phyloP scores from a whole-genome alignment of 2,113 vertebrate genomes.

The Anser brachyrhynchus region DNA sequence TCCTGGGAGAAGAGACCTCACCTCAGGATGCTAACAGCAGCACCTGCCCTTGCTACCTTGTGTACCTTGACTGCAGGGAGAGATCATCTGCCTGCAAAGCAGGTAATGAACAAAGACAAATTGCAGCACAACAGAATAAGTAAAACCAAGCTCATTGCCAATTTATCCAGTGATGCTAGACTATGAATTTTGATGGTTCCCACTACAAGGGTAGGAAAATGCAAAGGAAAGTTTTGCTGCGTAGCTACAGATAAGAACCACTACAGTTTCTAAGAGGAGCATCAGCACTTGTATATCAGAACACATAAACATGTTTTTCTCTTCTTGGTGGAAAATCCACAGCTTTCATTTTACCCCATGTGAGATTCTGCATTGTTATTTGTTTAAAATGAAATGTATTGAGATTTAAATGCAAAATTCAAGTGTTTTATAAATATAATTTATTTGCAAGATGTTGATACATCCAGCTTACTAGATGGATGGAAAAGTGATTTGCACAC shows the following conservation, averaged over 20 bases:
- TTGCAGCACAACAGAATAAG: background rate
- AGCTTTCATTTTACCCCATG: background rate
- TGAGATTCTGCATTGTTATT: background rate
- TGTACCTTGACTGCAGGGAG: background rate
- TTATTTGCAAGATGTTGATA: background rate
- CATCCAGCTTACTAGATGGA: background rate
- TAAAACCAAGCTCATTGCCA: background rate
- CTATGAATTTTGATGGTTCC: background rate
- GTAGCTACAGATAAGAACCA: background rate
- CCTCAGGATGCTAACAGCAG: fast-evolving
- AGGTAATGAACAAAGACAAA: background rate
- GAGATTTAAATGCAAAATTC: background rate
- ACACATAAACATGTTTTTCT: background rate
- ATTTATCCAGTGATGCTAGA: background rate
- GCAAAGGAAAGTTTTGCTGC: background rate
- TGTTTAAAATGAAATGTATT: background rate
- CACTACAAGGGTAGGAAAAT: background rate
- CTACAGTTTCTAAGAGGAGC: background rate
- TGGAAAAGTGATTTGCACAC: background rate
- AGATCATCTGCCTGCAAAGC: background rate
- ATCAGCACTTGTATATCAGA: background rate
- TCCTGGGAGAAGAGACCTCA: background rate
- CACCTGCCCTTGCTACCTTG: background rate
- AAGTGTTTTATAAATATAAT: background rate
- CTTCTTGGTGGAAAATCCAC: background rate